Evolutionary conservation across 1,140 invertebrate species (phyloP).

Genomic region (Dryas iulia): DNA sequence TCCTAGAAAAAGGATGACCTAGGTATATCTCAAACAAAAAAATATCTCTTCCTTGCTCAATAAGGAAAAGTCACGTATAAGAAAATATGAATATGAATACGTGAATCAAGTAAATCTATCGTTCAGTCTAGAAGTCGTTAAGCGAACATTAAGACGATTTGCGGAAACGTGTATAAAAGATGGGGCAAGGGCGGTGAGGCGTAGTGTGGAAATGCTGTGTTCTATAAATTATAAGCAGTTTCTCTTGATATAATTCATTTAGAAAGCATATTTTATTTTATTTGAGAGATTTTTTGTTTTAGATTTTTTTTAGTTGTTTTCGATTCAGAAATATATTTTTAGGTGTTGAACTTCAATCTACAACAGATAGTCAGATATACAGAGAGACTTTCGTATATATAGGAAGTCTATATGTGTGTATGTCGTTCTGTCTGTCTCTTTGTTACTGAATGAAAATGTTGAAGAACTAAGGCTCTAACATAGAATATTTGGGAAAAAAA

Average conservation of each 20-base stretch:
- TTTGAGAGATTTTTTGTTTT: neutral
- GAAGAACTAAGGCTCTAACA: too few relatives aligned
- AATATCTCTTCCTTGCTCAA: neutral
- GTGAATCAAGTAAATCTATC: conserved; percentile 3
- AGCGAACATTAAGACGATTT: conserved; percentile 15
- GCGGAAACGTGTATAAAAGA: conserved; percentile 12
- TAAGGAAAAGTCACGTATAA: neutral
- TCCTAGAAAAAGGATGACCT: too few relatives aligned
- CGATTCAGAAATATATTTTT: too few relatives aligned
- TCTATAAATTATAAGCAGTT: conserved; percentile 2
- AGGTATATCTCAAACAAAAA: neutral
- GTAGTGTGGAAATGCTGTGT: neutral
- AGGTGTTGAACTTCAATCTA: too few relatives aligned
- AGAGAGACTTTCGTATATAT: too few relatives aligned
- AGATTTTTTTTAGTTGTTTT: too few relatives aligned
- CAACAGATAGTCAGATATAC: too few relatives aligned
- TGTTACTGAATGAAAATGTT: too few relatives aligned
- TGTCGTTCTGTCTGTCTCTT: too few relatives aligned
- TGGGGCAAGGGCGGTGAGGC: neutral
- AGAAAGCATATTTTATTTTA: neutral
- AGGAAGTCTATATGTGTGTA: too few relatives aligned
- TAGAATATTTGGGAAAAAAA: too few relatives aligned
- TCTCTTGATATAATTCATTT: neutral
- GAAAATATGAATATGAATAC: conserved; percentile 10
- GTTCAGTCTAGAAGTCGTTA: conserved; percentile 15